Evolutionary conservation across 2,113 vertebrate species (phyloP).

Genomic region (Pelobates fuscus): DNA sequence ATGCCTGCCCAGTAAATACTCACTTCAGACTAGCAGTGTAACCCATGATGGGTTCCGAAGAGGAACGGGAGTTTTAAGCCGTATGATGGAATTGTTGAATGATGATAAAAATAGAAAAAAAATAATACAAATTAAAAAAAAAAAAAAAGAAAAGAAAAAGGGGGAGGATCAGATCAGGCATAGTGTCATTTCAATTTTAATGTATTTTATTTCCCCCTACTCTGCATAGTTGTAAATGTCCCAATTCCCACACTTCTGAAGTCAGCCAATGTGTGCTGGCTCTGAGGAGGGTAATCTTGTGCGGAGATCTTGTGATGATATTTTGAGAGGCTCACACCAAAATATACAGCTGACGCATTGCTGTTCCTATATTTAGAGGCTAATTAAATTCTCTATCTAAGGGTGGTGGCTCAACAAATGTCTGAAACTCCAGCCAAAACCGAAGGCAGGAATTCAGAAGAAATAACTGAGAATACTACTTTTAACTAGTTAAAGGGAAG

Average conservation of each 20-base stretch:
- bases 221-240: conserved; percentile 21
- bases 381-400: conserved; percentile 5
- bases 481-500: too few species aligned
- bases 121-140: too few species aligned
- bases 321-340: conserved; percentile 11
- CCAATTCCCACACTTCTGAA: conserved; percentile 39
- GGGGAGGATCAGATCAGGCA: conserved; percentile 38
- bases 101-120: conserved; percentile 37
- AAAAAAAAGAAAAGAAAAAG: too few species aligned
- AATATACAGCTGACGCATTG: neutral
- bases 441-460: neutral
- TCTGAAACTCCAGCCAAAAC: conserved; percentile 4
- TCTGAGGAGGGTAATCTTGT: conserved; percentile 4
- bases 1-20: conserved; percentile 30
- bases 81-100: conserved; percentile 42
- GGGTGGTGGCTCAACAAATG: conserved; percentile 13
- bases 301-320: conserved; percentile 14
- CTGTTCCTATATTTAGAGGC: conserved; percentile 1
- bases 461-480: neutral
- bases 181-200: conserved; percentile 18
- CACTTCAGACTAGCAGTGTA: conserved; percentile 23
- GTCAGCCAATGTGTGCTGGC: conserved; percentile 39
- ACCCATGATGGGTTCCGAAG: conserved; percentile 29
- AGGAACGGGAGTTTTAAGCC: conserved; percentile 27
- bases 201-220: conserved; percentile 5